Conservation (phyloP, 2,113 vertebrate genomes). For the Vidua macroura region DNA sequence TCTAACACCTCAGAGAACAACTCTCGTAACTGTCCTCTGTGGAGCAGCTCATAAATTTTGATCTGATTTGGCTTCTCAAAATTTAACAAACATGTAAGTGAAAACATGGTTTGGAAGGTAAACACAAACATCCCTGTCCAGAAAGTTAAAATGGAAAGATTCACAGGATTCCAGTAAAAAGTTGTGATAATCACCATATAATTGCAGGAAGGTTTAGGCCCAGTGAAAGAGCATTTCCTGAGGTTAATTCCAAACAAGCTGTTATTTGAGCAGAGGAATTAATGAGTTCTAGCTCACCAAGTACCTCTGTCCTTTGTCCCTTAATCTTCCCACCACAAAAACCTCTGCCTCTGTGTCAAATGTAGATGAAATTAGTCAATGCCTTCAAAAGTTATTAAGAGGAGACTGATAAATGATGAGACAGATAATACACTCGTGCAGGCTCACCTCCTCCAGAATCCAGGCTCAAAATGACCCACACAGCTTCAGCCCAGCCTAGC, state of each 20-base stretch:
- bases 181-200: not conserved
- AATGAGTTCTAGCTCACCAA: not conserved
- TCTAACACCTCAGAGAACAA: not conserved
- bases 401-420: not conserved
- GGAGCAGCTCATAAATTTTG: not conserved
- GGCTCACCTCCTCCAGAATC: not conserved
- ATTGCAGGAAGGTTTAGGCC: not conserved
- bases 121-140: not conserved
- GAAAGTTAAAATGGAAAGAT: not conserved
- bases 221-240: not conserved
- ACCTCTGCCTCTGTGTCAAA: not conserved
- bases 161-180: not conserved
- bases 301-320: conserved; percentile 6
- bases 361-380: not conserved
- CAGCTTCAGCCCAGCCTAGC: conserved; percentile 28
- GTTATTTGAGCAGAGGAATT: not conserved
- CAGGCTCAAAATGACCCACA: conserved; percentile 6
- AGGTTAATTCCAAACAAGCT: not conserved
- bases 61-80: not conserved
- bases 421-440: not conserved
- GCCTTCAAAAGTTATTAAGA: not conserved
- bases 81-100: not conserved
- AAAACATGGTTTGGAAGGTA: not conserved
- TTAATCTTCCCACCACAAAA: conserved; percentile 14
- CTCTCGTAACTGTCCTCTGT: not conserved